Evolutionary conservation across 53 echinoderm and acorn worm species (phyloP), one percentile per base, ranked within the genome.

Genomic region (Paracentrotus lividus): DNA sequence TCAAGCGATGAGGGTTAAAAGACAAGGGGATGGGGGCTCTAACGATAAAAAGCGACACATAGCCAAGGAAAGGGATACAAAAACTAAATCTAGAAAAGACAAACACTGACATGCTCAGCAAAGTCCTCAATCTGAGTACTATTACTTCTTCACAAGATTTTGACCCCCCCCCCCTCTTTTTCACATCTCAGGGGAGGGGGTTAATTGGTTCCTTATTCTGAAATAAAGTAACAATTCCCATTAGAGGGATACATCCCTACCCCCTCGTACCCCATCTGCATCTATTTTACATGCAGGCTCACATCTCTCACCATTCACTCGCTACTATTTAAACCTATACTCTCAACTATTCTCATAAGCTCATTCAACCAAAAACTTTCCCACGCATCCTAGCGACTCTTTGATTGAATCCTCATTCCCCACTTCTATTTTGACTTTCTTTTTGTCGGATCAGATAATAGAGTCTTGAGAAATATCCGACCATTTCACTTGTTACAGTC

Each of bases 351-450:
- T 86, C 33, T 56, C 56, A 52, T 4, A 18, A 34, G 57, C 86
- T 86, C 58, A 86, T 54, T 86, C 86, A 86, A 86, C 54, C 54
- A 36, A 56, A 34, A 29, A 86, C 86, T 86, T 86, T 86, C 57
- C 86, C 86, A 86, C 86, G 86, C 86, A 86, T 86, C 86, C 86
- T 47, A 42, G 76, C 21, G 1, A 5, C n/a, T 76, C 38, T 47
- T 81, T 49, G 27, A 81, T 81, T 49, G 45, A 47, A 86, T 56
- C 86, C 86, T 86, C 34, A 56, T 56, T 49, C 27, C n/a, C 26
- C 81, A 44, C 0, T 85, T 86, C 57, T 33, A 3, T 86, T 56
- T 55, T 33, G 86, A 55, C 86, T 81, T 81, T 47, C 31, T 56
- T 27, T 52, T 31, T 52, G 85, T 86, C 34, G 18, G 36, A 86